A percentile compares a stretch with the other conserved stretches of the same genome.
Evolutionary conservation across 1,140 invertebrate species (phyloP).

Genomic region (Anadara kagoshimensis): DNA sequence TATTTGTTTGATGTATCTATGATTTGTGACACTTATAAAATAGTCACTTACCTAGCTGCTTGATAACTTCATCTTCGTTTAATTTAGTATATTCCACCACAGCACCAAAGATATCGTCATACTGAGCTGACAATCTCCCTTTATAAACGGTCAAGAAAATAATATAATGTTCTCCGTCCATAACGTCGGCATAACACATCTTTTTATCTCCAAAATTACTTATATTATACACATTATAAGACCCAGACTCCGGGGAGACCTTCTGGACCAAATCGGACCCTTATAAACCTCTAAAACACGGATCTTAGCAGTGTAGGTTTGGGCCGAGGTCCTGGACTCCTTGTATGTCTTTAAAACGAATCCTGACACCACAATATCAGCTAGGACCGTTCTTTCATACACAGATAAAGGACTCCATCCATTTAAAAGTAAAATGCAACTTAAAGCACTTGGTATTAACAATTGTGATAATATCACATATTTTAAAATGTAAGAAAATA

Average conservation of each 20-base stretch:
- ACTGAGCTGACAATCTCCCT: constrained; percentile 67
- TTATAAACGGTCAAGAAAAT: constrained; percentile 69
- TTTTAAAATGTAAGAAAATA: constrained; percentile 6
- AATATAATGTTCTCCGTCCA: constrained; percentile 60
- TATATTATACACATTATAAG: constrained; percentile 58
- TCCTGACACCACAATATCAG: constrained; percentile 64
- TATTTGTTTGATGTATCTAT: no score
- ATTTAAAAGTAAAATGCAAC: constrained; percentile 69
- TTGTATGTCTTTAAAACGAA: constrained; percentile 60
- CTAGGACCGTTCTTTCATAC: constrained; percentile 58
- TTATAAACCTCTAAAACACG: constrained; percentile 58
- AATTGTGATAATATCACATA: constrained; percentile 17
- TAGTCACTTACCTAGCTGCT: constrained; percentile 60
- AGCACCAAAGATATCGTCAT: constrained; percentile 72
- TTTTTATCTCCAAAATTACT: constrained; percentile 72
- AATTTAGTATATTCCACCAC: constrained; percentile 53
- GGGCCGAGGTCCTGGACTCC: constrained; percentile 47
- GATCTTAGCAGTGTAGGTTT: constrained; percentile 66
- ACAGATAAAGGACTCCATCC: constrained; percentile 70
- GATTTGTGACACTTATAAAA: no score
- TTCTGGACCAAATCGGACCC: constrained; percentile 51
- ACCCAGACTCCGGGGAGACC: constrained; percentile 31
- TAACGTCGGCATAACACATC: constrained; percentile 70
- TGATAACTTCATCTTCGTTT: constrained; percentile 56
- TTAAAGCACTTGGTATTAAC: constrained; percentile 9